phyloP scores from a whole-genome alignment of 2,888 invertebrate genomes.

The Mimachlamys varia region DNA sequence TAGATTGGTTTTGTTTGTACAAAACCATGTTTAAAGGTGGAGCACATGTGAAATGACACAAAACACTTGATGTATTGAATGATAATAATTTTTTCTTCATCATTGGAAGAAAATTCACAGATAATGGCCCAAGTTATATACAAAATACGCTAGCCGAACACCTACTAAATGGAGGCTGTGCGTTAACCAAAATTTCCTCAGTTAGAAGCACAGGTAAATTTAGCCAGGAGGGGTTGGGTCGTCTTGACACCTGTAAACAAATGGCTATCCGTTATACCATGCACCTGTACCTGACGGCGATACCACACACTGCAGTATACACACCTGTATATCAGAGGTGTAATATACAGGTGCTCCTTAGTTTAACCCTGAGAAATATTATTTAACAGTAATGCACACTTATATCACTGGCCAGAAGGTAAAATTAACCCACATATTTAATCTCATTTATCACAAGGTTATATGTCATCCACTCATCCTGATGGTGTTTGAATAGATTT shows the following conservation, averaged over 20 bases:
- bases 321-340: not conserved
- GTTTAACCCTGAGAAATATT: not conserved
- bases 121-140: not conserved
- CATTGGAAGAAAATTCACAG: not conserved
- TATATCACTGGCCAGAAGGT: not conserved
- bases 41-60: conserved; percentile 14
- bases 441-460: too few relatives aligned
- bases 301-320: conserved; percentile 20
- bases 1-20: not conserved
- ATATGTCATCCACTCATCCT: too few relatives aligned
- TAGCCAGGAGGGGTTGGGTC: not conserved
- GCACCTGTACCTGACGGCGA: not conserved
- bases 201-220: not conserved
- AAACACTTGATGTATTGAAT: not conserved
- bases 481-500: too few relatives aligned
- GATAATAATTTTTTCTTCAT: not conserved
- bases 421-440: not conserved
- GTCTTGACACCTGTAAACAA: conserved; percentile 36
- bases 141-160: not conserved
- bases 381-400: not conserved
- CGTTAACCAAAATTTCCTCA: not conserved
- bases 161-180: not conserved
- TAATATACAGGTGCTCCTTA: not conserved
- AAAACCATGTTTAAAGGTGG: not conserved
- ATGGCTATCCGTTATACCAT: not conserved